Evolutionary conservation across 2,113 vertebrate species (phyloP).

Genomic region (Tragelaphus buxtoni): DNA sequence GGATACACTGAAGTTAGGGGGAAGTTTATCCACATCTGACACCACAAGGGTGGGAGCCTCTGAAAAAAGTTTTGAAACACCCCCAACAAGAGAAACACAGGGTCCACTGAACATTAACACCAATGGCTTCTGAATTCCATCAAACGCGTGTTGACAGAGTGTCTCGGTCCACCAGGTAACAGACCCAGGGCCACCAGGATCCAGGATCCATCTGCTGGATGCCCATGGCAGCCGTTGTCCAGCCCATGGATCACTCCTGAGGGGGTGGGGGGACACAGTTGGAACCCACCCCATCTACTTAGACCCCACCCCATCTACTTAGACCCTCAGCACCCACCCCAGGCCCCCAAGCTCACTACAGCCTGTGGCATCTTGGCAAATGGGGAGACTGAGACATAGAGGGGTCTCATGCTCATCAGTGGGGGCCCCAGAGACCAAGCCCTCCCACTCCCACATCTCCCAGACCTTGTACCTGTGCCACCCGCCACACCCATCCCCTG

Average conservation of each 20-base stretch:
- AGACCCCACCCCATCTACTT: background rate
- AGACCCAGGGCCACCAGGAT: background rate
- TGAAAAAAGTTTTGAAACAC: too few relatives aligned
- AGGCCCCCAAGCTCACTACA: background rate
- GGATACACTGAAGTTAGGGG: background rate
- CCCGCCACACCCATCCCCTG: fast-evolving
- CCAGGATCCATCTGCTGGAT: background rate
- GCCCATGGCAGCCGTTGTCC: background rate
- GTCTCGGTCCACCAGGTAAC: background rate
- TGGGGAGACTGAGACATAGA: background rate
- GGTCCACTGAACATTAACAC: fast-evolving
- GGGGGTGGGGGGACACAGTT: too few relatives aligned
- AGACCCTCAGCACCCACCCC: background rate
- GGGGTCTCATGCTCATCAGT: background rate
- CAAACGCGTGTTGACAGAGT: background rate
- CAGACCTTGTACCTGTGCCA: background rate
- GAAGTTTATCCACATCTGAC: background rate
- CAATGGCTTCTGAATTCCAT: background rate
- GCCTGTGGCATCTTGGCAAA: background rate
- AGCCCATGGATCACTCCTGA: background rate
- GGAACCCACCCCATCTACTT: background rate
- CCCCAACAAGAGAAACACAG: fast-evolving
- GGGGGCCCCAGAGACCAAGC: background rate
- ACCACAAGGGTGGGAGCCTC: background rate
- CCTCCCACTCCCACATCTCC: background rate